Base-by-base conservation (phyloP, 2,113 vertebrate species). In the Perca flavescens region DNA sequence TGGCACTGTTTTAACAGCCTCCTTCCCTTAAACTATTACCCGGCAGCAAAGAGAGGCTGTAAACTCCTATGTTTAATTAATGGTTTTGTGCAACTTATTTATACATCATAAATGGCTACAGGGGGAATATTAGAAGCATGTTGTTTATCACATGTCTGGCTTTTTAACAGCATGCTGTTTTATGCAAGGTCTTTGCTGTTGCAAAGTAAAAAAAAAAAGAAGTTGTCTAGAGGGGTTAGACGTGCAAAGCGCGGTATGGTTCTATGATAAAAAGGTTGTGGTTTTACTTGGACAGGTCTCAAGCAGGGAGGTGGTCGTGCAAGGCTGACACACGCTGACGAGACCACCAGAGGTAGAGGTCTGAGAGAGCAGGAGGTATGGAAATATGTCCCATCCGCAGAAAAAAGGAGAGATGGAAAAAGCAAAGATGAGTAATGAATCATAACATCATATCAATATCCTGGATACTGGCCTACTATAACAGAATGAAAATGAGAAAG, bases 321-420 rank as follows among this genome's bases (percentile, higher is more conserved):
- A 50, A 57, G 75, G 66, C 63, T 86, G 84, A 90, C 82, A 60
- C 85, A 87, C 50, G 50, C 75, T 74, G 88, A 88, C 53, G 43
- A 89, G 86, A 92, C 92, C 88, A 89, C 91, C 83, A 82, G 70
- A 88, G 88, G 81, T 75, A 84, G 87, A 31, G 79, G 84, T 89
- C 78, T 71, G 56, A 71, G 9, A 61, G 65, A 80, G 69, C 77
- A 52, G 68, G 79, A 80, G 75, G 74, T 43, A 85, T 46, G 79
- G 80, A 90, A 86, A 88, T 79, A 31, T 80, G 79, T 79, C 74
- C 63, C 77, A 67, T 88, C 64, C 53, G 3, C 54, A 68, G 65
- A 71, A 79, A 66, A 43, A 76, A 76, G 64, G n/a, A 15, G 66
- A 71, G 49, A 74, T 79, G 76, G 84, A 76, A 81, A 82, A 84